Base-by-base conservation (phyloP, 1,140 invertebrate species). In the Heliconius hermathena region DNA sequence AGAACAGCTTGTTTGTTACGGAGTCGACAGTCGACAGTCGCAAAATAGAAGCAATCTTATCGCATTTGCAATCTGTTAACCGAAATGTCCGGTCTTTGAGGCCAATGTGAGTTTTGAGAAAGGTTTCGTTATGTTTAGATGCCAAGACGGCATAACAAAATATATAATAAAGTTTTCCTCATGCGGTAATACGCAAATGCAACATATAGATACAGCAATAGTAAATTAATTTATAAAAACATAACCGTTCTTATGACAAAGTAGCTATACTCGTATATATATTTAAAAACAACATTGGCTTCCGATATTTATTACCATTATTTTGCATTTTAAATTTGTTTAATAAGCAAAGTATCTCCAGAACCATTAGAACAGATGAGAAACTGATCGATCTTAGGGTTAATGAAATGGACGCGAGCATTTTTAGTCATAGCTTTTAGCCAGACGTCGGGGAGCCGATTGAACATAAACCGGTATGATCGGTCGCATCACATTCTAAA, bases 361-460 rank as follows among this genome's bases (percentile, higher is more conserved):
- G 60, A 72, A 41, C 29, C 33, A 36, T 72, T 20, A 38, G 18
- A 38, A 38, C 71, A 73, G 72, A 77, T 41, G 75, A 73, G 54
- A 77, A 73, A 66, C 71, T 22, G 66, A 80, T 73, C 74, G 60
- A 66, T 73, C 74, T 79, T 76, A 60, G 73, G 85, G 81, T 86
- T 88, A 86, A 92, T 88, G 85, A 88, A 90, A 90, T 88, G 84
- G 81, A 87, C 80, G 86, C 87, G 78, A 88, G 82, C 82, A 83
- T 87, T 88, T 88, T 81, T 83, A 87, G 84, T 87, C 85, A 86
- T 81, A 78, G 76, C 80, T 82, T 84, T 81, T 77, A 46, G 88
- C 90, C 85, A 93, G 92, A 93, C 92, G 86, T 77, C 80, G 86
- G 78, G 92, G 92, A 92, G 92, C 92, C 92, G 84, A 80, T 80